Evolutionary conservation across 2,113 vertebrate species (phyloP), one percentile per base, ranked within the genome.

Genomic region (Ranitomeya imitator): DNA sequence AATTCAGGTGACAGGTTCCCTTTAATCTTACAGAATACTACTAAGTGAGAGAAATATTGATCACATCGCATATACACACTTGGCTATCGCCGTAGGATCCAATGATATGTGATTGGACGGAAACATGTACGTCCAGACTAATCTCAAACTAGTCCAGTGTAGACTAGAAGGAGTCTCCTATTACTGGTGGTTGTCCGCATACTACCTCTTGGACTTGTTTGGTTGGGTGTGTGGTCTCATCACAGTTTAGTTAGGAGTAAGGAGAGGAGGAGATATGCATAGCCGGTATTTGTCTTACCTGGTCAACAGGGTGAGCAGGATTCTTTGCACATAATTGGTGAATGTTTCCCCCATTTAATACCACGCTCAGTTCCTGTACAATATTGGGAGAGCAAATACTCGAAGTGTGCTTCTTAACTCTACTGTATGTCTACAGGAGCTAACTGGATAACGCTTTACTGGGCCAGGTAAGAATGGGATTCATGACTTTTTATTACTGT

Each of bases 261-360:
- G 60, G 37, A 63, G 59, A 71, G 86, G 77, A 59, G 86, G 77
- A 55, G 61, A 37, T 71, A 80, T 59, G 63, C 78, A 86, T 67
- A 79, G 59, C 60, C 69, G 77, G 31, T 87, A 87, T 87, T 87
- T 87, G 86, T 87, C 71, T 79, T 87, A 87, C 86, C 86, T 80
- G 86, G 77, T 87, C 77, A 87, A 71, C 86, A 87, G 86, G 86
- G 63, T 71, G 61, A 80, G 77, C 78, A 80, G 55, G 86, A 80
- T 87, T 80, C 63, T 81, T 87, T 87, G 77, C n/a, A 67, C 57
- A 23, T 69, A n/a, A 80, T 87, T 87, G 77, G 78, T 71, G 26
- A 2, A 14, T 69, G 86, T 15, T 79, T 55, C 60, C 52, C n/a
- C 77, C 51, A 76, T 80, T n/a, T 81, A 54, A 45, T 57, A 16